Evolutionary conservation across 2,797 vertebrate genomes (phyloP), one percentile per base, ranked within the genome.

Genomic region (Tadarida brasiliensis): DNA sequence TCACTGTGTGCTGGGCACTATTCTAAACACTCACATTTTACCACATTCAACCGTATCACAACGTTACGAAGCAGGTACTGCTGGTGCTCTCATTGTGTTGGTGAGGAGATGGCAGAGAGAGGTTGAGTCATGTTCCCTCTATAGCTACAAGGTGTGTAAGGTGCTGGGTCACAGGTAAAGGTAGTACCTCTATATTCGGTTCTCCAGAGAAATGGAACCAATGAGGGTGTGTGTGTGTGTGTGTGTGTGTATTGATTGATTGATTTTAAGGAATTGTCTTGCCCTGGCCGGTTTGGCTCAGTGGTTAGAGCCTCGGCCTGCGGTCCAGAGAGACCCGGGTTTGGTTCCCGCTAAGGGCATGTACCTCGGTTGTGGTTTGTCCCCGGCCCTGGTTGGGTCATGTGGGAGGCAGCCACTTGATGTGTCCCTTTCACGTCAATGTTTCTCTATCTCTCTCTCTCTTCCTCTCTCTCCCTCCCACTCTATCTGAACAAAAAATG

Each of bases 191-290:
- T 54, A 8, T 10, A 1, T 67, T 19, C 7, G 30, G 26, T 5
- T 49, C n/a, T 59, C 26, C 67, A 51, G 51, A 65, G 71, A 39
- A 59, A 35, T 10, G 17, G 49, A 51, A 57, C 17, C 20, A 54
- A 0, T 2, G 11, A n/a, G n/a, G 14, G 7, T 19, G 35, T 11
- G 24, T 26, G 2, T 0, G 10, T 22, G 4, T 47, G 35, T 44
- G 6, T 70, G 35, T 35, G 57, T 17, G 4, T 15, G 80, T 11
- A 56, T 17, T 54, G 30, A 26, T 0, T 9, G 57, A 5, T 28
- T 26, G 81, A 51, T 78, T 67, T 67, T 76, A n/a, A 80, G 51
- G 65, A 19, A 85, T 7, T 44, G 39, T 4, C 39, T 44, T 7
- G 7, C 0, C 39, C 39, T 44, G 39, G 39, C 39, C 39, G 7